phyloP scores from a whole-genome alignment of 1,140 invertebrate genomes.

The Hormaphis cornu region DNA sequence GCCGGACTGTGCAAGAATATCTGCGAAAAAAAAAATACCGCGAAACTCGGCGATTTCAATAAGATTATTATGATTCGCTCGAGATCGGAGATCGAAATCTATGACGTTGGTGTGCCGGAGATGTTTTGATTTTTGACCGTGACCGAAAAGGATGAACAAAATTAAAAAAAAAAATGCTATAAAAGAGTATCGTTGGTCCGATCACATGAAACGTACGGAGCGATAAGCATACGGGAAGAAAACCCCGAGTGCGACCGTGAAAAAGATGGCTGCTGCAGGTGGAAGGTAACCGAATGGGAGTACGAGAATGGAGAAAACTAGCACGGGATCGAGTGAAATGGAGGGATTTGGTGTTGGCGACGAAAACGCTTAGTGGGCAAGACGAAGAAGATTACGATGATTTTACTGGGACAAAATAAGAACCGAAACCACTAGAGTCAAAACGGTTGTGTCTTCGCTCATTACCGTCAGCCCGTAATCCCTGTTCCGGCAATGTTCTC shows the following conservation, averaged over 20 bases:
- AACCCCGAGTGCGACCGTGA: background rate
- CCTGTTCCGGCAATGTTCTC: background rate
- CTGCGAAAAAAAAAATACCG: conserved; percentile 21
- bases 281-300: too few relatives aligned
- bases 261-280: background rate
- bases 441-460: background rate
- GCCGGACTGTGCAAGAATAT: conserved; percentile 33
- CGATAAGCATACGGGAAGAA: background rate
- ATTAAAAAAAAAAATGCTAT: background rate
- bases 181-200: background rate
- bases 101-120: too few relatives aligned
- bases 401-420: background rate
- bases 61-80: too few relatives aligned
- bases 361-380: background rate
- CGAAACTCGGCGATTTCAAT: too few relatives aligned
- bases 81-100: too few relatives aligned
- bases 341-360: too few relatives aligned
- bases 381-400: background rate
- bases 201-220: background rate
- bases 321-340: too few relatives aligned
- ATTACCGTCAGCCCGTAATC: conserved; percentile 27
- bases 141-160: background rate
- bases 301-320: too few relatives aligned
- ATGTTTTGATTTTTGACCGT: too few relatives aligned
- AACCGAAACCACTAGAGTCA: background rate